Base-by-base conservation (phyloP, 2,888 invertebrate genomes). In the Sinhomidia bicolor region DNA sequence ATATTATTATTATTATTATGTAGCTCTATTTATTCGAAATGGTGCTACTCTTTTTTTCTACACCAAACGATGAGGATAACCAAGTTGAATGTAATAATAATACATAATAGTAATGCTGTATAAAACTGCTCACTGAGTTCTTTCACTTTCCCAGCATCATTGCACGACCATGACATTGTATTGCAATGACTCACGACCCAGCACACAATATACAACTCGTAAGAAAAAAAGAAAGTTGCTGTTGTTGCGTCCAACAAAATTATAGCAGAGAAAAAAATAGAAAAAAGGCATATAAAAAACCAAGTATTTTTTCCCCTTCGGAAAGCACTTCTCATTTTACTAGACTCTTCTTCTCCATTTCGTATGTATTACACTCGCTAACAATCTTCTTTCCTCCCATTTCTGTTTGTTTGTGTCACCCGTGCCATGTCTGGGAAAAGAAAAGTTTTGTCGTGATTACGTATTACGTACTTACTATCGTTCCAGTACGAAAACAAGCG, bases 131-230 rank as follows among this genome's bases (percentile, higher is more conserved):
- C 41, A 41, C 44, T 12, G 62, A 26, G 62, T 62, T 26, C 54
- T 54, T 23, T 62, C 26, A 62, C 62, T 29, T 62, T 62, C 17
- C 44, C 44, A 9, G 5, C 44, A 12, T 6, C 20, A n/a, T 10
- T 7, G 68, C 12, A 17, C 36, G 71, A 17, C 71, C 71, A 12
- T 71, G 71, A 71, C 71, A 71, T 71, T 71, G 71, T 44, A 44
- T 4, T 71, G 71, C 41, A 65, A 71, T 71, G 71, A 71, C 71
- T 71, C 71, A 71, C 71, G 44, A 44, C 44, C 44, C 20, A 5
- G 1, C 14, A 17, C 2, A 0, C 51, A 51, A 54, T n/a, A 54
- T 54, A 17, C n/a, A 12, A n/a, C 17, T 17, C 57, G 9, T 9
- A 3, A 1, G 17, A 57, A 17, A 12, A 2, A 23, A 57, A 17